Conservation (phyloP, 2,113 vertebrate species). For the Mobula birostris region DNA sequence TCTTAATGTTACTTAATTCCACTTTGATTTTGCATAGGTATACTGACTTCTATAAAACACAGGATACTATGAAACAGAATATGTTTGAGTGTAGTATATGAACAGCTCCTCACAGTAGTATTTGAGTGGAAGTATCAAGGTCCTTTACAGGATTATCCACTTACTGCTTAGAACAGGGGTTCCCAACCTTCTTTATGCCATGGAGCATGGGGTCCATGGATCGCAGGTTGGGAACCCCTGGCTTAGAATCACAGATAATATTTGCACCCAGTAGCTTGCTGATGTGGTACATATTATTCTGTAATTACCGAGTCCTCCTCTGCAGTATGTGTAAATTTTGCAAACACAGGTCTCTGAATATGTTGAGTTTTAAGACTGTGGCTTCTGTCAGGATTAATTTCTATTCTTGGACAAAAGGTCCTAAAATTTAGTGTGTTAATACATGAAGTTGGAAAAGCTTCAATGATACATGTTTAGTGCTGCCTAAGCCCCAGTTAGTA, state of each 20-base stretch:
- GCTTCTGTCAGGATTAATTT: background rate
- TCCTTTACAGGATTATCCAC: background rate
- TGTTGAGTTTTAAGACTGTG: background rate
- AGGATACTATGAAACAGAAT: background rate
- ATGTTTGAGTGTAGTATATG: background rate
- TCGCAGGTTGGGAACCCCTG: too few relatives aligned
- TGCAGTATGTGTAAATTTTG: background rate
- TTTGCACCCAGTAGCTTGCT: background rate
- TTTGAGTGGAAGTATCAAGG: background rate
- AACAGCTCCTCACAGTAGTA: too few relatives aligned
- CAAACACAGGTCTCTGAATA: background rate
- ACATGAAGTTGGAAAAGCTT: background rate
- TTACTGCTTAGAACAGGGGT: background rate
- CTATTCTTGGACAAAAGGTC: background rate
- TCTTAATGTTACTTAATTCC: background rate
- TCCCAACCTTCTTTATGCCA: too few relatives aligned
- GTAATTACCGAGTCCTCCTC: background rate
- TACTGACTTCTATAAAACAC: background rate
- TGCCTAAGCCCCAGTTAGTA: background rate
- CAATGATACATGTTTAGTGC: background rate
- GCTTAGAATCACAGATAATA: background rate
- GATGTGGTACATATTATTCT: background rate
- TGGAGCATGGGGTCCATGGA: too few relatives aligned
- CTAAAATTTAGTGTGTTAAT: background rate
- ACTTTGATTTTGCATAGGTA: background rate